Evolutionary conservation across 1,140 invertebrate genomes (phyloP), one percentile per base, ranked within the genome.

Genomic region (Drosophila bocki): DNA sequence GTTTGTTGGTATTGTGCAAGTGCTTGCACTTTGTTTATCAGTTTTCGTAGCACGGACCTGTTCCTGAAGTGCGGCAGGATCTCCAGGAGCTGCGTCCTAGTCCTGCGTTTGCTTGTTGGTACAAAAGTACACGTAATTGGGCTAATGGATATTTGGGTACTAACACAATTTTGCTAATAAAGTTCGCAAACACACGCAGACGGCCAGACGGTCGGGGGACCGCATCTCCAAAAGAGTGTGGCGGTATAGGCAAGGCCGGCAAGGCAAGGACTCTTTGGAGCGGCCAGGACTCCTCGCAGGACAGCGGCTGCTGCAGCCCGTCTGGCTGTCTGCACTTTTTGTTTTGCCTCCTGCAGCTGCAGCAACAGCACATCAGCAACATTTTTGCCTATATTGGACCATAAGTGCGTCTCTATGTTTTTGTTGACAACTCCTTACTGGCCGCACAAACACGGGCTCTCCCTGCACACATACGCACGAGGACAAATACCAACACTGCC

Each of bases 151-250:
- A 88, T 88, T 88, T 88, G 69, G 84, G 84, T 88, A 88, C 84
- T 88, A 88, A 88, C 84, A 88, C 84, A 88, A 88, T 88, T 88
- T 88, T 88, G 80, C 84, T 88, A 88, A 88, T 88, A 88, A 88
- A 88, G 84, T 88, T 88, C 80, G 84, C 85, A 88, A 90, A 88
- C 84, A 88, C 81, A 78, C 80, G 62, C 50, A 75, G 35, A 53
- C 54, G 33, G 53, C 37, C 45, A 39, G 54, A 32, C 32, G 58
- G 26, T 33, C 44, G 51, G 17, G 19, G 29, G 29, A 35, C 39
- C 48, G 53, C 33, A 50, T 51, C 54, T 58, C 44, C 45, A 59
- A 68, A 69, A 51, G 50, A 78, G 75, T 78, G 74, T 69, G 74
- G 76, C 63, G 59, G 63, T 44, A 69, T 42, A 78, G 62, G 68